Evolutionary conservation across 1,140 invertebrate species (phyloP).

Genomic region (Drosophila repletoides): DNA sequence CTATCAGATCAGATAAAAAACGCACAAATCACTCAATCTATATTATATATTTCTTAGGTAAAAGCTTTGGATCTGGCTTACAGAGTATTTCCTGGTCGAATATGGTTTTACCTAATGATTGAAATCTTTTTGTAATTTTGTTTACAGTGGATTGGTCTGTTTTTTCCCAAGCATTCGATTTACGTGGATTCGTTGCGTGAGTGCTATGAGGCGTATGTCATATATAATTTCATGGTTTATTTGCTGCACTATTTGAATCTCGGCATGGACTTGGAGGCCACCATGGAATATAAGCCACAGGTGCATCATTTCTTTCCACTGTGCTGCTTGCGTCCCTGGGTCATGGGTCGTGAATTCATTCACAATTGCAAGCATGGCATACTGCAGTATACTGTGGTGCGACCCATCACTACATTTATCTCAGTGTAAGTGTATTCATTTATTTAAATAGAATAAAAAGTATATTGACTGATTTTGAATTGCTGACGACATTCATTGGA

Average conservation of each 20-base stretch:
- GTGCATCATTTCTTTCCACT: constrained; percentile 93
- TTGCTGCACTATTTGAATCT: constrained; percentile 94
- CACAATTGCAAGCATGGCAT: constrained; percentile 98
- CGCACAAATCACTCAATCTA: too few relatives aligned
- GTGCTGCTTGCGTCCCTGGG: constrained; percentile 92
- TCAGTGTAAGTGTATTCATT: constrained; percentile 88
- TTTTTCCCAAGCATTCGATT: constrained; percentile 92
- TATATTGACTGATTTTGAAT: too few relatives aligned
- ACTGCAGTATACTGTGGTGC: constrained; percentile 95
- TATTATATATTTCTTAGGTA: too few relatives aligned
- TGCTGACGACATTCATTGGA: too few relatives aligned
- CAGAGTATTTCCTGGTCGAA: too few relatives aligned
- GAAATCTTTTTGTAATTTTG: too few relatives aligned
- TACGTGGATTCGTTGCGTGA: constrained; percentile 96
- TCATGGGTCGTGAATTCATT: constrained; percentile 95
- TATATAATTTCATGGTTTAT: constrained; percentile 99
- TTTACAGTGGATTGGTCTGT: constrained; percentile 90
- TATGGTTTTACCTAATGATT: too few relatives aligned
- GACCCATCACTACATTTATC: constrained; percentile 93
- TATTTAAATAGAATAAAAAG: too few relatives aligned
- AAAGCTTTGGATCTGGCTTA: too few relatives aligned
- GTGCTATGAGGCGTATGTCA: constrained; percentile 98
- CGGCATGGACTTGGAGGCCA: constrained; percentile 90
- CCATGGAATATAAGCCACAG: constrained; percentile 92
- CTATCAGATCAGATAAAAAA: too few relatives aligned